A percentile compares a stretch with the other conserved stretches of the same genome.
phyloP scores from a whole-genome alignment of 2,888 invertebrate species.

The Eupithecia dodoneata region DNA sequence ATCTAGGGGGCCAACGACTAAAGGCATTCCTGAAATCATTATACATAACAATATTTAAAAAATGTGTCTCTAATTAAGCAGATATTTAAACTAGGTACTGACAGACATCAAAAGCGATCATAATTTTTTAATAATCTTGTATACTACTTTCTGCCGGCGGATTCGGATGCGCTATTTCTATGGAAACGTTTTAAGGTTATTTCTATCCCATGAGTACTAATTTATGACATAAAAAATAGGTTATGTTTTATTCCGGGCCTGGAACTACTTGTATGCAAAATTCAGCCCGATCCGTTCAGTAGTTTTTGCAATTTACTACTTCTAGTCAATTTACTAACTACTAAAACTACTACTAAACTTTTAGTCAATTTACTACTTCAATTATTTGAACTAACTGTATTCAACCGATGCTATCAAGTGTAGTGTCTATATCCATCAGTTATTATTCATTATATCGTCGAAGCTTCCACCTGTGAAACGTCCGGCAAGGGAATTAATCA shows the following conservation, averaged over 20 bases:
- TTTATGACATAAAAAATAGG: no score
- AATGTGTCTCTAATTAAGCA: neutral
- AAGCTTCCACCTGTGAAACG: constrained; percentile 19
- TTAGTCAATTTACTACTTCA: neutral
- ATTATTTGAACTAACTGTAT: neutral
- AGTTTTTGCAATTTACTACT: no score
- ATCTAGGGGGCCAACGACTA: neutral
- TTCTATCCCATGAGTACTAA: no score
- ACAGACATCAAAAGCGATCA: neutral
- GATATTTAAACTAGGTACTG: neutral
- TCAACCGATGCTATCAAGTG: neutral
- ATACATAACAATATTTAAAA: neutral
- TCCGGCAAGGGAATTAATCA: constrained; percentile 26
- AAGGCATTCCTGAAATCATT: neutral
- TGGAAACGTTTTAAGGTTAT: no score
- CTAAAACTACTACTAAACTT: no score
- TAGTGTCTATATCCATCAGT: neutral
- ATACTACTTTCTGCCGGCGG: no score
- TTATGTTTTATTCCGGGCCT: no score
- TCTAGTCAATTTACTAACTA: neutral
- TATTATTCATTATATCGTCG: constrained; percentile 11
- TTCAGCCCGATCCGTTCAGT: no score
- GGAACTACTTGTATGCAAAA: no score
- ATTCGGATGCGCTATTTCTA: no score
- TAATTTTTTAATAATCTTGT: neutral